Evolutionary conservation across 37 sponge, comb jelly and placozoan genomes (phyloP).

Genomic region (Bolinopsis microptera): DNA sequence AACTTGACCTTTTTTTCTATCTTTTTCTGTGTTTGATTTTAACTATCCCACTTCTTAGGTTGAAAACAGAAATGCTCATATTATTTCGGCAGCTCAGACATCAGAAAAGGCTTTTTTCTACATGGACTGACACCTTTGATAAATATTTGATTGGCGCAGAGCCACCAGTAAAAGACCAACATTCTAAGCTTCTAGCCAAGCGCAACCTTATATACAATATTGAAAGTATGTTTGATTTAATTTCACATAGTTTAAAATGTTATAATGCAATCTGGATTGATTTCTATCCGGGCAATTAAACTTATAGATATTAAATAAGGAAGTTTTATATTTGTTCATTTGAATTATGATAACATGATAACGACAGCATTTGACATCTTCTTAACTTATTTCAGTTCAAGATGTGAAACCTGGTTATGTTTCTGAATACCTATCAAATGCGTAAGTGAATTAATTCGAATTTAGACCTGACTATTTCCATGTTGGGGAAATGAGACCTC

Average conservation of each 20-base stretch:
- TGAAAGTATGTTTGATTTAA: background rate
- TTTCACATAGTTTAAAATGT: too few relatives aligned
- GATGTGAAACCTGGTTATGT: slow-evolving; percentile 43
- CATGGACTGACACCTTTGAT: slow-evolving; percentile 36
- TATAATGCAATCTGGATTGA: too few relatives aligned
- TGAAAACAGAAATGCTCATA: background rate
- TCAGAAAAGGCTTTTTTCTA: background rate
- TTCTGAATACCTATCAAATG: background rate
- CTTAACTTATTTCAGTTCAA: slow-evolving; percentile 5
- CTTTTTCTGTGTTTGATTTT: too few relatives aligned
- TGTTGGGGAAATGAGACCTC: too few relatives aligned
- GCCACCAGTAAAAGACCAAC: slow-evolving; percentile 7
- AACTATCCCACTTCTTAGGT: too few relatives aligned
- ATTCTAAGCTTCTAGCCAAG: slow-evolving; percentile 24
- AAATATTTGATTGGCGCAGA: slow-evolving; percentile 5
- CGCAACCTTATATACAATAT: background rate
- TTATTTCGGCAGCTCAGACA: background rate
- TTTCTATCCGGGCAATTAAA: too few relatives aligned
- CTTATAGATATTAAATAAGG: too few relatives aligned
- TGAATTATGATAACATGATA: too few relatives aligned
- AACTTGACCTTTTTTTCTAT: too few relatives aligned
- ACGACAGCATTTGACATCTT: too few relatives aligned
- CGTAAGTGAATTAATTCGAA: background rate
- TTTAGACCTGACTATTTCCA: background rate
- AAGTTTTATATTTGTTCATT: too few relatives aligned